Conservation (phyloP, 2,797 vertebrate genomes). For the Protosalanx chinensis region DNA sequence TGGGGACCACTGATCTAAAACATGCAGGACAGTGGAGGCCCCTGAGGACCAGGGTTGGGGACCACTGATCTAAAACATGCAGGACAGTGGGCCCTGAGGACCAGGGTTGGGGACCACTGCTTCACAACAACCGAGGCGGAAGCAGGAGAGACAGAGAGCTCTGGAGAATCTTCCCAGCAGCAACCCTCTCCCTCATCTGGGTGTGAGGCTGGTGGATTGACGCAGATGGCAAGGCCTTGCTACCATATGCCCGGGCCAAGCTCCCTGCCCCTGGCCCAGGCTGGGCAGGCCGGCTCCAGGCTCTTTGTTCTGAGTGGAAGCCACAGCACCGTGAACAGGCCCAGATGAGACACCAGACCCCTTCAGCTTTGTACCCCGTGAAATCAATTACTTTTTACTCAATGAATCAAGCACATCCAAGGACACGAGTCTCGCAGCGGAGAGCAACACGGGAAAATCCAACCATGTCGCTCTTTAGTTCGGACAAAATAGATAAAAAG, state of each 20-base stretch:
- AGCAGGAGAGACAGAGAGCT: slow-evolving; percentile 5
- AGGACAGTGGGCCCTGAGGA: no score
- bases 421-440: background rate
- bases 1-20: no score
- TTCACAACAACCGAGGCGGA: slow-evolving; percentile 46
- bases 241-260: slow-evolving; percentile 41
- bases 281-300: no score
- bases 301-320: background rate
- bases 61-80: no score
- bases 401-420: background rate
- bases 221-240: slow-evolving; percentile 41
- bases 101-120: no score
- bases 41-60: no score
- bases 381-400: background rate
- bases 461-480: background rate
- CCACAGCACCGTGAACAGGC: background rate
- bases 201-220: slow-evolving; percentile 20
- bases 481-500: background rate
- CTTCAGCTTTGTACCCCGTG: background rate
- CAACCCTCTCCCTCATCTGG: slow-evolving; percentile 42
- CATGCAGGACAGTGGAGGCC: no score
- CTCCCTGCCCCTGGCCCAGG: slow-evolving; percentile 30
- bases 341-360: background rate
- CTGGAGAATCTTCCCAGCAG: slow-evolving; percentile 47
- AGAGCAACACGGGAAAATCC: background rate